Evolutionary conservation across 2,888 invertebrate genomes (phyloP), one percentile per base, ranked within the genome.

Genomic region (Gnatocerus cornutus): DNA sequence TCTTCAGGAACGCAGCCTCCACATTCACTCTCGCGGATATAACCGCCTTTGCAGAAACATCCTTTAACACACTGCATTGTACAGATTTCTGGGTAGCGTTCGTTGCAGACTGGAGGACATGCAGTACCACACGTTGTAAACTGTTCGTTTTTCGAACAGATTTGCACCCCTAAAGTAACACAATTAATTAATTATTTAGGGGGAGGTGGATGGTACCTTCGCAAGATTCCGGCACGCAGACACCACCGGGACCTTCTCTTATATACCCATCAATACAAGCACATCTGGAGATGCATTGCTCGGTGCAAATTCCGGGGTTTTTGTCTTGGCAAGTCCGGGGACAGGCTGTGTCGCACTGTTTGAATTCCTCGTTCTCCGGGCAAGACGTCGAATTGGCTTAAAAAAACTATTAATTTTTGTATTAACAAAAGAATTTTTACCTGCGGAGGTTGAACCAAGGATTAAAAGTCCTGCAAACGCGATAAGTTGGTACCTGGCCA

Each of bases 51-150:
- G 13, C 59, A 59, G 30, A 8, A 7, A 30, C 59, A 59, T 9
- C 59, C 59, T 13, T 13, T 13, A 6, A 13, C 10, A 14, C 59
- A 59, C 8, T 29, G 8, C 12, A 46, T 10, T 12, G 46, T 43
- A n/a, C 59, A 59, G 8, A 33, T 16, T 45, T 10, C 13, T 1
- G 46, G 45, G 3, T 30, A 27, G 8, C 7, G 10, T 7, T 59
- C 14, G 21, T 45, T 29, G 14, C 59, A 59, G 5, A 43, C 45
- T 46, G 4, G 7, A n/a, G 45, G 45, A 33, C 59, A 59, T 0
- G 12, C 8, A 3, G 53, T 53, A 33, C 61, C 61, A 37, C 69
- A 71, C 2, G 14, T 21, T 12, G 10, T 7, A 30, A 39, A 71
- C 9, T 29, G 41, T 59, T 71, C 71, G 55, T 48, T 13, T 14